A percentile compares a stretch with the other conserved stretches of the same genome.
phyloP scores from a whole-genome alignment of 2,888 invertebrate species.

The Caenorhabditis virilis region DNA sequence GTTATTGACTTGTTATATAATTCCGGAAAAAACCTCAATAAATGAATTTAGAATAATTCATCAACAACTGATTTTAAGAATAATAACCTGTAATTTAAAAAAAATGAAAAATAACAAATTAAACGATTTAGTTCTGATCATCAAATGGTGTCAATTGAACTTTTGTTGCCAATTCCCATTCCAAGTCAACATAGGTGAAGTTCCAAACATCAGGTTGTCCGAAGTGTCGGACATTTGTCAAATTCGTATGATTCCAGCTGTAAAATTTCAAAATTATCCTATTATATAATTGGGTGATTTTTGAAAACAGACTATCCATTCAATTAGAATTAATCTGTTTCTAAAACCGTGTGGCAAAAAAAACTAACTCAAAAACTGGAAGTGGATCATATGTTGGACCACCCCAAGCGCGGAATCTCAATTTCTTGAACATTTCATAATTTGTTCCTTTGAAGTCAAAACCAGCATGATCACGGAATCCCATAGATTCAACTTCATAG shows the following conservation, averaged over 20 bases:
- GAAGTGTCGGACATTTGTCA: constrained; percentile 72
- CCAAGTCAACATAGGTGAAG: constrained; percentile 74
- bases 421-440: constrained; percentile 65
- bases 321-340: background rate
- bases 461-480: constrained; percentile 78
- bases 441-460: constrained; percentile 75
- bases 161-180: constrained; percentile 54
- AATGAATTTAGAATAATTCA: no score
- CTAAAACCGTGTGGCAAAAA: background rate
- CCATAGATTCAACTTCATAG: constrained; percentile 77
- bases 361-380: constrained; percentile 75
- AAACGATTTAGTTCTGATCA: background rate
- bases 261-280: no score
- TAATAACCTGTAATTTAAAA: no score
- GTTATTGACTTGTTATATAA: no score
- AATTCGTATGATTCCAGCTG: constrained; percentile 78
- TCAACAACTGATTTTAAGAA: no score
- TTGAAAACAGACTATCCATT: background rate
- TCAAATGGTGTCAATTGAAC: constrained; percentile 31
- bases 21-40: no score
- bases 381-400: constrained; percentile 75
- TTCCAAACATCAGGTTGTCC: constrained; percentile 80
- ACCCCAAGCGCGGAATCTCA: constrained; percentile 74
- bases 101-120: background rate
- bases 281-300: no score